phyloP scores from a whole-genome alignment of 1,140 invertebrate species.

The Platorchestia sp. region DNA sequence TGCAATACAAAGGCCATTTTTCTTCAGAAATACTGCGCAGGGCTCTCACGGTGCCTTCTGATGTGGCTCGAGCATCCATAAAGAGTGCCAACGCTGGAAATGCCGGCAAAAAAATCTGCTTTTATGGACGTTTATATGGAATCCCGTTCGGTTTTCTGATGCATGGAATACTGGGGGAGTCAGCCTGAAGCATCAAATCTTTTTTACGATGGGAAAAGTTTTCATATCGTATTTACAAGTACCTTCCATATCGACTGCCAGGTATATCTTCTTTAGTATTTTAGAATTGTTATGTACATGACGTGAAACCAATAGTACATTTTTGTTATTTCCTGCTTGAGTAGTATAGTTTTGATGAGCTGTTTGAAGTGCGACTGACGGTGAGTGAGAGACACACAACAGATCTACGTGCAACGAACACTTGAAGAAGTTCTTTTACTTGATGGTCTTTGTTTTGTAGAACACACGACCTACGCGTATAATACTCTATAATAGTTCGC shows the following conservation, averaged over 20 bases:
- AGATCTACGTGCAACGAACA: too few species aligned
- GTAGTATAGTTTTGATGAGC: too few species aligned
- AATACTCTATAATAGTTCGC: too few species aligned
- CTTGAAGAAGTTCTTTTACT: too few species aligned
- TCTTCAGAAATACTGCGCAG: slow-evolving; percentile 26
- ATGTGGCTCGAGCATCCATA: slow-evolving; percentile 28
- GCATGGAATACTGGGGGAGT: background rate
- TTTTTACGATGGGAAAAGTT: background rate
- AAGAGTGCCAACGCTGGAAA: background rate
- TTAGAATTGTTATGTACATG: too few species aligned
- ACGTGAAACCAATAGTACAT: too few species aligned
- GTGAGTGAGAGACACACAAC: too few species aligned
- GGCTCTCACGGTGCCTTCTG: slow-evolving; percentile 17
- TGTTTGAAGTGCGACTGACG: too few species aligned
- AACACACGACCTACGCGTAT: too few species aligned
- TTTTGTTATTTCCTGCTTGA: too few species aligned
- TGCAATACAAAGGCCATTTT: slow-evolving; percentile 43
- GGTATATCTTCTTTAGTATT: too few species aligned
- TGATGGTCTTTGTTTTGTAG: too few species aligned
- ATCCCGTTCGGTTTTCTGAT: background rate
- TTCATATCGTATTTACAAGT: background rate
- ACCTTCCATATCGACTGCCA: background rate
- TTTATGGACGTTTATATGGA: slow-evolving; percentile 9
- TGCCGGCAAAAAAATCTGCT: background rate
- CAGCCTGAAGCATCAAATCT: background rate